These are phyloP conservation scores for Dicaeum eximium DNA, from an alignment of 2,113 vertebrate species.

Conservation along the genomic window DNA sequence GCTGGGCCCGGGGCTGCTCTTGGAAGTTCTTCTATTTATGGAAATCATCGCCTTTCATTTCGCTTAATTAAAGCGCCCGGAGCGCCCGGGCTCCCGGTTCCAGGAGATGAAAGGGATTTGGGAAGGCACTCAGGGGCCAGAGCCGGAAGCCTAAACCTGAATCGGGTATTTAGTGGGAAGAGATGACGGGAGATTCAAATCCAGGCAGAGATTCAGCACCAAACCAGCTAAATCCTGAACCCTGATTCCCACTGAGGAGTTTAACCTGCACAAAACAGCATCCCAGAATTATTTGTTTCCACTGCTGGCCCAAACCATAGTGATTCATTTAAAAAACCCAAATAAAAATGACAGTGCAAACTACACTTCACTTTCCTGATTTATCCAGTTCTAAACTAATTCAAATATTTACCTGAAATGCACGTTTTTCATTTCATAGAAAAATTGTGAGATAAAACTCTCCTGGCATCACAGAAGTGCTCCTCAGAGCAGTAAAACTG, in stretches of 20 bases:
- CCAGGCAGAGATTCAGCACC: neutral
- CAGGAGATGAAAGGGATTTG: slow-evolving; percentile 27
- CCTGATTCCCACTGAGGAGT: neutral
- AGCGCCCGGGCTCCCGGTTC: neutral
- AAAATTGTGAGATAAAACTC: neutral
- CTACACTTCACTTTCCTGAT: neutral
- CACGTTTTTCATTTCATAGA: fast-evolving
- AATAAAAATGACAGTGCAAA: neutral
- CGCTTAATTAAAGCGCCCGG: slow-evolving; percentile 39
- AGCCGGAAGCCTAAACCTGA: neutral
- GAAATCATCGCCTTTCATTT: slow-evolving; percentile 52
- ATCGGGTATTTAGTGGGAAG: neutral
- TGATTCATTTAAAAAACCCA: neutral
- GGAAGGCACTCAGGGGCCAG: neutral
- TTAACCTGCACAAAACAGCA: neutral
- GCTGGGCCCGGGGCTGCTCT: neutral
- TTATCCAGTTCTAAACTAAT: neutral
- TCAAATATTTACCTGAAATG: neutral
- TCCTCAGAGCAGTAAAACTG: neutral
- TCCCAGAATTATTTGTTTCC: neutral
- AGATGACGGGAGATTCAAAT: neutral
- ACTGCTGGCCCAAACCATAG: neutral
- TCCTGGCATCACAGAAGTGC: neutral
- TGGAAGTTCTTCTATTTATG: slow-evolving; percentile 44
- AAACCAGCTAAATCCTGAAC: neutral